phyloP scores from a whole-genome alignment of 2,888 invertebrate genomes.

The Operophtera brumata region DNA sequence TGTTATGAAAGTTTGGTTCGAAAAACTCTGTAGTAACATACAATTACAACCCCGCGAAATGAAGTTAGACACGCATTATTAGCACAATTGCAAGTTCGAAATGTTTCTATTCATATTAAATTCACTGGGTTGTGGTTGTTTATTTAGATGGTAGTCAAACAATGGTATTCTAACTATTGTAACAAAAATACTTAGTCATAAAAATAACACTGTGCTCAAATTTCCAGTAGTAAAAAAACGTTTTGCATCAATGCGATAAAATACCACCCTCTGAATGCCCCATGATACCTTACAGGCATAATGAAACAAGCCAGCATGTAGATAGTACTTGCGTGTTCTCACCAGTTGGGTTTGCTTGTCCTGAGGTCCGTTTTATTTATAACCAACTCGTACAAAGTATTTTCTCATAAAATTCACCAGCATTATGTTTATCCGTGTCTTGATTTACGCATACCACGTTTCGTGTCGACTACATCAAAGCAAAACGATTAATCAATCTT shows the following conservation, averaged over 20 bases:
- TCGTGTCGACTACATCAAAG: slow-evolving; percentile 34
- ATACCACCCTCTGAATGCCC: not conserved
- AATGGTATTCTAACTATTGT: not conserved
- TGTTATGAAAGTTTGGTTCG: not conserved
- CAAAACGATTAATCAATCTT: slow-evolving; percentile 30
- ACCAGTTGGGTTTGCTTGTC: slow-evolving; percentile 45
- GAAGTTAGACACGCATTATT: not conserved
- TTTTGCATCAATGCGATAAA: not conserved
- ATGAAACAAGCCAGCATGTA: slow-evolving; percentile 41
- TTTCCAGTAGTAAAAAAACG: not conserved
- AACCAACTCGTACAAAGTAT: slow-evolving; percentile 40
- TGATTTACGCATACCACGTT: slow-evolving; percentile 46
- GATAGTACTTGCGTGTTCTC: slow-evolving; percentile 38
- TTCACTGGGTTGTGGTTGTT: not conserved
- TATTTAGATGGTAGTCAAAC: not conserved
- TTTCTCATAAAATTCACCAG: slow-evolving; percentile 35
- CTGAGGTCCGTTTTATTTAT: slow-evolving; percentile 32
- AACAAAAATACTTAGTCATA: not conserved
- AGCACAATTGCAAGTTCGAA: too few relatives aligned
- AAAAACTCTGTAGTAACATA: not conserved
- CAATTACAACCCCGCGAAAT: not conserved
- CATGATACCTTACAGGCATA: slow-evolving; percentile 13
- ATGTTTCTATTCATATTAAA: not conserved
- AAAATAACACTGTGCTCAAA: not conserved
- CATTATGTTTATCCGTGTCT: slow-evolving; percentile 31